Evolutionary conservation across 2,113 vertebrate species (phyloP), one percentile per base, ranked within the genome.

Genomic region (Urocynchramus pylzowi): DNA sequence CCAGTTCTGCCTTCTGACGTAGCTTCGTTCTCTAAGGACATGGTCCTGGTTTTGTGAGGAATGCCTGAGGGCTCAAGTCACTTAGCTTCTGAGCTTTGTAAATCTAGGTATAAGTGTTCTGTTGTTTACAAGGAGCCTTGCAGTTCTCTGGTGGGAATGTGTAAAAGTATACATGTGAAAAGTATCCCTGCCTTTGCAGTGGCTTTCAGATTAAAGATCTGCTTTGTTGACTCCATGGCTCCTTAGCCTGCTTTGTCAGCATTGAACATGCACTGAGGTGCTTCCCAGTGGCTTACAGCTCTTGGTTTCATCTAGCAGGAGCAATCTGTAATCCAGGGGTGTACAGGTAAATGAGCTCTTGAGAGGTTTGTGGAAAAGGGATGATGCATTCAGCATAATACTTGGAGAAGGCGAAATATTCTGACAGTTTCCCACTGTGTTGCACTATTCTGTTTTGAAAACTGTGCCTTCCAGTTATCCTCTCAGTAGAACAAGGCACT

Each of bases 171-270:
- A 18, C 13, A 2, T 37, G 60, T 49, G 39, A 53, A 50, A 93
- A 37, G 28, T 85, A 61, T 19, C 35, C 13, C 42, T 91, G 61
- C 84, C 73, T 87, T 76, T 79, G 95, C 73, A 80, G 33, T 59
- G 53, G 70, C 85, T 86, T 97, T 84, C 84, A 17, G 77, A 85
- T 63, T 54, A 84, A 94, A 16, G 27, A 35, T 31, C 20, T 87
- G 60, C 73, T 75, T 89, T 9, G 0, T 74, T 92, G 61, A 45
- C 35, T 53, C 0, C 0, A 27, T 2, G 3, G 42, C 54, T 94
- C 50, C 70, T 71, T 74, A 50, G 50, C 71, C 65, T 95, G 87
- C 94, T 96, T 73, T 97, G 93, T 97, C 74, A 96, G 92, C 91
- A 93, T 16, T 65, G 42, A 56, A 30, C 28, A 10, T 47, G 30